These are phyloP conservation scores for Oryzias dopingdopingensis DNA, from an alignment of 2,797 vertebrate genomes.

Conservation along the genomic window DNA sequence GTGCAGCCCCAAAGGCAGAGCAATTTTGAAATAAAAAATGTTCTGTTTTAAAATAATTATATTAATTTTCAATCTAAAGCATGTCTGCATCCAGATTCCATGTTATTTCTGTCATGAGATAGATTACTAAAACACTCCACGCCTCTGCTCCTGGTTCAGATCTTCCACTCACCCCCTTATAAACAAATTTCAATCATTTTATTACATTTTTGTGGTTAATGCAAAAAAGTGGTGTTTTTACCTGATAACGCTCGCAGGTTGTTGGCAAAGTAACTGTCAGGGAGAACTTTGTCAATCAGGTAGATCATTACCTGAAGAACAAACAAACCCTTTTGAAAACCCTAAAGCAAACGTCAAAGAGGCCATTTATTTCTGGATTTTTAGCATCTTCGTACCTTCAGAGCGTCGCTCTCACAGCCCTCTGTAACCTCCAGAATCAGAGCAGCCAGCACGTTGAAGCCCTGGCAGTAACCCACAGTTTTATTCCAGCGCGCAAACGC, in stretches of 20 bases:
- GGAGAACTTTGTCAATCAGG: constrained; percentile 97
- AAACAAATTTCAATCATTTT: no score
- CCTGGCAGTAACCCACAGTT: constrained; percentile 94
- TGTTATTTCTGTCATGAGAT: no score
- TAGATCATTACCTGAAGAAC: constrained; percentile 93
- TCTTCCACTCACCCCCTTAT: no score
- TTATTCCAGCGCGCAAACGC: constrained; percentile 99
- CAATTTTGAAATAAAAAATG: no score
- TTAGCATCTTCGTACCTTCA: constrained; percentile 80
- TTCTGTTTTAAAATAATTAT: no score
- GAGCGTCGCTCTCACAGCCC: constrained; percentile 92
- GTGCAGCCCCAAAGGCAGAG: no score
- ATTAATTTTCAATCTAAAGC: no score
- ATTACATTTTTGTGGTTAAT: no score
- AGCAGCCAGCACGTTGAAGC: constrained; percentile 96
- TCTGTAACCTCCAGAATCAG: constrained; percentile 97
- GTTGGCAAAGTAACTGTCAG: constrained; percentile 98
- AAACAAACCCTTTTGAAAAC: no score
- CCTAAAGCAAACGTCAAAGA: neutral
- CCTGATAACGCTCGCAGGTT: constrained; percentile 92
- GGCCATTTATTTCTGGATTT: neutral
- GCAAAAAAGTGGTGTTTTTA: constrained; percentile 12
- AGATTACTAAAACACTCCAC: no score
- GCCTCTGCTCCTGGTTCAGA: no score
- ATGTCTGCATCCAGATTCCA: no score